phyloP scores from a whole-genome alignment of 2,113 vertebrate genomes.

The Anarhynchus alexandrinus region DNA sequence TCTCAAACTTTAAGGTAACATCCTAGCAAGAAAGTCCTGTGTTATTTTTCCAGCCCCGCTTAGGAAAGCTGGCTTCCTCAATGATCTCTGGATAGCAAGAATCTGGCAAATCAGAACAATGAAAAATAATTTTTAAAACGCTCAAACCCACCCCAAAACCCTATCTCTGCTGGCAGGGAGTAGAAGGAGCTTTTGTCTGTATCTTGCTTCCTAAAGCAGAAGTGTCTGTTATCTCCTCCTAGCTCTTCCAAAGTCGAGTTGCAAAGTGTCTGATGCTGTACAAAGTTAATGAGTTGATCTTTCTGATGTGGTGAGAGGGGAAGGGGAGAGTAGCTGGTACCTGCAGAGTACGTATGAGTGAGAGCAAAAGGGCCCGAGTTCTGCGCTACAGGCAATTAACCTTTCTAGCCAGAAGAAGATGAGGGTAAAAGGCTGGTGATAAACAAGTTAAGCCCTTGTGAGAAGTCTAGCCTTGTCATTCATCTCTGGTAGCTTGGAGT shows the following conservation, averaged over 20 bases:
- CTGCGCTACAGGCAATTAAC: background rate
- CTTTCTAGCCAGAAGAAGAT: background rate
- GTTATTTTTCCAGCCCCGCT: background rate
- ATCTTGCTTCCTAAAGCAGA: background rate
- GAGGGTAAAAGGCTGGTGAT: background rate
- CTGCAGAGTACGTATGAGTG: background rate
- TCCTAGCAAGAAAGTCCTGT: background rate
- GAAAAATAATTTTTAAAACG: background rate
- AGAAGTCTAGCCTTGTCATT: background rate
- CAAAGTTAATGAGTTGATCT: background rate
- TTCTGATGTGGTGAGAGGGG: background rate
- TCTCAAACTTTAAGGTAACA: background rate
- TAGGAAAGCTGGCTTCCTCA: background rate
- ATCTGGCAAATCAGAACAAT: background rate
- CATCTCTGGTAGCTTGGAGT: background rate
- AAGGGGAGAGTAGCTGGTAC: background rate
- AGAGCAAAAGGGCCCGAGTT: background rate
- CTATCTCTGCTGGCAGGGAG: background rate
- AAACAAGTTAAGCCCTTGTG: background rate
- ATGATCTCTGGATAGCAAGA: background rate
- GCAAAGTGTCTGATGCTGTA: background rate
- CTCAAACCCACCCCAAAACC: background rate
- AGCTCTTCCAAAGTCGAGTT: background rate
- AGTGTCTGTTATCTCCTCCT: background rate
- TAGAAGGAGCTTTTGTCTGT: background rate